These are phyloP conservation scores for Crotalus tigris DNA, from an alignment of 2,113 vertebrate species.

Conservation along the genomic window DNA sequence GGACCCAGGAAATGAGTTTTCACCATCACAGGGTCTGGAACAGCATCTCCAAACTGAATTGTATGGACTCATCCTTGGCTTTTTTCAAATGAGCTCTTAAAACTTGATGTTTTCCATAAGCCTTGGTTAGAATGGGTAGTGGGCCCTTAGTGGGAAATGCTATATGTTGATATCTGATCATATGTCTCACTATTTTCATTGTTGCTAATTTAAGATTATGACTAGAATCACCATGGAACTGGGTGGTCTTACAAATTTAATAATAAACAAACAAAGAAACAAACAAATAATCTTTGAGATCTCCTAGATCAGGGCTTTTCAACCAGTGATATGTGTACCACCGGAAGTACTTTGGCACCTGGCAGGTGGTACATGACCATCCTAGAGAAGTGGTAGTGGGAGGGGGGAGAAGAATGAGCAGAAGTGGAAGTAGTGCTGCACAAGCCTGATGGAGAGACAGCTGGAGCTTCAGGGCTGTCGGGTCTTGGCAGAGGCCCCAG, in stretches of 20 bases:
- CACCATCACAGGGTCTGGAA: not conserved
- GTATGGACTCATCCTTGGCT: not conserved
- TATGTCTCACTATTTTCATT: not conserved
- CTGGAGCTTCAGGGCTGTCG: no score
- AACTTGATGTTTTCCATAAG: not conserved
- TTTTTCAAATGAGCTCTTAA: not conserved
- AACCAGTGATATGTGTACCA: no score
- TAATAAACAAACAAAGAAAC: not conserved
- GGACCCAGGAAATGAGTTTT: not conserved
- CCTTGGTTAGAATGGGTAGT: not conserved
- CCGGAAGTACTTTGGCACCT: no score
- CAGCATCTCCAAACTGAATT: not conserved
- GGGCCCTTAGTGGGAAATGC: not conserved
- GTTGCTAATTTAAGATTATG: not conserved
- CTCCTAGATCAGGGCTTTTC: not conserved
- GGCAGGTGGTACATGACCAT: no score
- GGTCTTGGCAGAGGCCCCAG: no score
- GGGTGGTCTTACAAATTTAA: not conserved
- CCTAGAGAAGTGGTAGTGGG: no score
- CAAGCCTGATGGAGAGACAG: no score
- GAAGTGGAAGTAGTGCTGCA: no score
- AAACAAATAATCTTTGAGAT: not conserved
- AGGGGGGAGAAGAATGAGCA: no score
- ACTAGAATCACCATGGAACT: not conserved
- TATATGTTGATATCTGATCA: not conserved